A percentile compares a stretch with the other conserved stretches of the same genome.
Conservation (phyloP, 2,888 invertebrate species). For the Fabriciana adippe region DNA sequence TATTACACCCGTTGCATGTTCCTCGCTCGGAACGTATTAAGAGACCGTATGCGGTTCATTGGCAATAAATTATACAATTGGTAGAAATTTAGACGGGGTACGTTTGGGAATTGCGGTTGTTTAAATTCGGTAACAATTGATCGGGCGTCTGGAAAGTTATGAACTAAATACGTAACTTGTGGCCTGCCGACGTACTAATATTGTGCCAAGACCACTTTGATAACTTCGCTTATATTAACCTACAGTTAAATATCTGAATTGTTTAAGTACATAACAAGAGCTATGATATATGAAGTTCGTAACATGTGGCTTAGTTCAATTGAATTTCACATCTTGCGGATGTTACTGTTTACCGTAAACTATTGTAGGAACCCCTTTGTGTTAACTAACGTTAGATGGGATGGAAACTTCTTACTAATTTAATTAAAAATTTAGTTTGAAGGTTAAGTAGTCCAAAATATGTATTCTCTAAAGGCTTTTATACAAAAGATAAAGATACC, state of each 20-base stretch:
- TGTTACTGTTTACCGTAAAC: constrained; percentile 1
- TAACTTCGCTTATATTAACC: constrained; percentile 43
- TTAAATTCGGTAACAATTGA: constrained; percentile 51
- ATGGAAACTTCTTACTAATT: not conserved
- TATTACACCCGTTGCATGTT: constrained; percentile 32
- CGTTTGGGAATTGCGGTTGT: constrained; percentile 41
- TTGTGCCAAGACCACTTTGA: constrained; percentile 46
- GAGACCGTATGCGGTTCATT: constrained; percentile 39
- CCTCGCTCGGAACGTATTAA: constrained; percentile 30
- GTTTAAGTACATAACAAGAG: constrained; percentile 33
- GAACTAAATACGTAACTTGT: constrained; percentile 51
- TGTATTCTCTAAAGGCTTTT: not conserved
- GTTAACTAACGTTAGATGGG: not conserved
- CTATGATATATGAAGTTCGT: constrained; percentile 36
- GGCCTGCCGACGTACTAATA: constrained; percentile 48
- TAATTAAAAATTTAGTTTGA: not conserved
- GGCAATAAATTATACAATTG: constrained; percentile 43
- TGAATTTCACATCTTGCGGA: constrained; percentile 23
- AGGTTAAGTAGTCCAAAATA: not conserved
- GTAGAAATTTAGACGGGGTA: constrained; percentile 42
- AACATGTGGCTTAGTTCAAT: constrained; percentile 31
- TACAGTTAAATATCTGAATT: constrained; percentile 37
- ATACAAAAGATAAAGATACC: constrained; percentile 1
- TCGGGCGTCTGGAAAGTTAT: constrained; percentile 63
- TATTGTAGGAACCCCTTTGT: not conserved